phyloP scores from a whole-genome alignment of 2,113 vertebrate species.

The Isichthys henryi region DNA sequence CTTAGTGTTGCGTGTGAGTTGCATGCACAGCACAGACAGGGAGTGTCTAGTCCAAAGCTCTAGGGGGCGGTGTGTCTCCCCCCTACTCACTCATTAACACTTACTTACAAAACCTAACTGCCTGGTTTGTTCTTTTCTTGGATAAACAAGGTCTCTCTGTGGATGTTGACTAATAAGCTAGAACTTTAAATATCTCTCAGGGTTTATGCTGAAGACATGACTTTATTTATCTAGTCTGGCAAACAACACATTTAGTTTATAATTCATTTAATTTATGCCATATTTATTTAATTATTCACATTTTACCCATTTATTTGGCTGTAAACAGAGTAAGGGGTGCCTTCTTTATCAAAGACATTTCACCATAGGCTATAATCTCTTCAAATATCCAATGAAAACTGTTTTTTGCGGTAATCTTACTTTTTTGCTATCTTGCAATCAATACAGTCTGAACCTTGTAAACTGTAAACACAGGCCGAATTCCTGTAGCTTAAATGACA shows the following conservation, averaged over 20 bases:
- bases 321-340: neutral
- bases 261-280: neutral
- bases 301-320: neutral
- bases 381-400: neutral
- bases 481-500: neutral
- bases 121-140: neutral
- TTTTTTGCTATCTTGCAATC: neutral
- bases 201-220: neutral
- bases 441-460: neutral
- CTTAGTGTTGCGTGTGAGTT: neutral
- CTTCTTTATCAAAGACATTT: neutral
- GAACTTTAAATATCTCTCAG: neutral
- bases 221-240: neutral
- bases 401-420: neutral
- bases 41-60: neutral
- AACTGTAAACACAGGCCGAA: neutral
- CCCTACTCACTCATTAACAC: neutral
- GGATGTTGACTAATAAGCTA: neutral
- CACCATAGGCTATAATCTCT: neutral
- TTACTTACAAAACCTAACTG: neutral
- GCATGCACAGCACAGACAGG: neutral
- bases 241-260: neutral
- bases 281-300: neutral
- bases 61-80: neutral
- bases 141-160: constrained; percentile 5